These are phyloP conservation scores for Metalampra italica DNA, from an alignment of 2,888 invertebrate species.

Conservation along the genomic window DNA sequence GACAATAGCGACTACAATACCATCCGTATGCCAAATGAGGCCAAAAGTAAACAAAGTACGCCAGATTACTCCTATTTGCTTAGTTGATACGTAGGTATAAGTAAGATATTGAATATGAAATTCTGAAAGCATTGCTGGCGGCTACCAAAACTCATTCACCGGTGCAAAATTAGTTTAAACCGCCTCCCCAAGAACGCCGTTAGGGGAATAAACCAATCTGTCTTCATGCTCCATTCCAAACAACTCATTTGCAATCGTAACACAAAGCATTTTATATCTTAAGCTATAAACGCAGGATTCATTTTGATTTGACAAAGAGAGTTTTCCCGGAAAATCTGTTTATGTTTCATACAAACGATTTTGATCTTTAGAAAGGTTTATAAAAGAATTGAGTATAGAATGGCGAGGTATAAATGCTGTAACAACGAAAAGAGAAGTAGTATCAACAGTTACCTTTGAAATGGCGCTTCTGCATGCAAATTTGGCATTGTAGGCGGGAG, in stretches of 20 bases:
- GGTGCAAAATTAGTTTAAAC: slow-evolving; percentile 69
- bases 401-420: neutral
- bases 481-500: slow-evolving; percentile 37
- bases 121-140: slow-evolving; percentile 52
- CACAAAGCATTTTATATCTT: slow-evolving; percentile 8
- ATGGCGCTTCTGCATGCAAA: slow-evolving; percentile 78
- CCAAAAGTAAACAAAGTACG: too few relatives aligned
- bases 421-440: slow-evolving; percentile 10
- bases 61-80: too few relatives aligned
- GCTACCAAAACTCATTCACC: slow-evolving; percentile 78
- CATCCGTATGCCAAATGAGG: too few relatives aligned
- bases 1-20: too few relatives aligned
- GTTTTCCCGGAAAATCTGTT: neutral
- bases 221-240: slow-evolving; percentile 12
- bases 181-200: slow-evolving; percentile 52
- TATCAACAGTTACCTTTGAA: slow-evolving; percentile 72
- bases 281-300: neutral
- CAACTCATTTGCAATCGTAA: neutral
- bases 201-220: slow-evolving; percentile 61
- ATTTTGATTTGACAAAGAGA: neutral
- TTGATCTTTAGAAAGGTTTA: neutral
- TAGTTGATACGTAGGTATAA: too few relatives aligned
- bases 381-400: neutral
- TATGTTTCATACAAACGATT: neutral
- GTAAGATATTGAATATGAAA: neutral